Conservation (phyloP, 2,888 invertebrate species). For the Phorcus lineatus region DNA sequence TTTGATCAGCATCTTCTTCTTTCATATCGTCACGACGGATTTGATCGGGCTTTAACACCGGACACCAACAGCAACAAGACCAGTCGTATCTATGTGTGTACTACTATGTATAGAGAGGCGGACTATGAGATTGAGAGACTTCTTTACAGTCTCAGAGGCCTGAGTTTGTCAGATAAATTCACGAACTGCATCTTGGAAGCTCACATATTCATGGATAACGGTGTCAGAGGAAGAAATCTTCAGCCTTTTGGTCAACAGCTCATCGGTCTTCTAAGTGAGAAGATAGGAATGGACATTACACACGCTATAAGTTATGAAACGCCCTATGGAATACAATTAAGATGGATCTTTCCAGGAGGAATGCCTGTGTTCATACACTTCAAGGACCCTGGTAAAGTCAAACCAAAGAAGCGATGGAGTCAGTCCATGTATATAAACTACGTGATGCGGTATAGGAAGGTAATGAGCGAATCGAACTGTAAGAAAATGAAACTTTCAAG, state of each 20-base stretch:
- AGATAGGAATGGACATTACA: constrained; percentile 32
- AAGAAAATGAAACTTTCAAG: neutral
- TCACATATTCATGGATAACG: constrained; percentile 51
- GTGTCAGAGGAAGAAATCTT: constrained; percentile 36
- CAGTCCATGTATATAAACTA: constrained; percentile 62
- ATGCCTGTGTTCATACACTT: constrained; percentile 52
- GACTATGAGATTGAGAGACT: constrained; percentile 53
- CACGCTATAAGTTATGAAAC: constrained; percentile 38
- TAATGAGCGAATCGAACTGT: neutral
- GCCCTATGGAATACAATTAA: constrained; percentile 49
- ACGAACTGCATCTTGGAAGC: constrained; percentile 38
- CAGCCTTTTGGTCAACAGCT: constrained; percentile 49
- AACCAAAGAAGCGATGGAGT: constrained; percentile 40
- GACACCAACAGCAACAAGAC: neutral
- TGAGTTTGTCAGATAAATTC: constrained; percentile 40
- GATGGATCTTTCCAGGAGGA: constrained; percentile 43
- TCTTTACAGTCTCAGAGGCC: constrained; percentile 37
- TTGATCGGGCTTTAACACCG: constrained; percentile 21
- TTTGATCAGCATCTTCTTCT: constrained; percentile 45
- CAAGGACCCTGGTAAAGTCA: constrained; percentile 49
- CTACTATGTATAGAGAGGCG: constrained; percentile 52
- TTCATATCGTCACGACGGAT: constrained; percentile 44
- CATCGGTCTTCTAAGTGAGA: constrained; percentile 37
- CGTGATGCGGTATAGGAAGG: constrained; percentile 48
- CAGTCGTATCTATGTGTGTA: constrained; percentile 47